Evolutionary conservation across 2,113 vertebrate species (phyloP).

Genomic region (Aptenodytes forsteri): DNA sequence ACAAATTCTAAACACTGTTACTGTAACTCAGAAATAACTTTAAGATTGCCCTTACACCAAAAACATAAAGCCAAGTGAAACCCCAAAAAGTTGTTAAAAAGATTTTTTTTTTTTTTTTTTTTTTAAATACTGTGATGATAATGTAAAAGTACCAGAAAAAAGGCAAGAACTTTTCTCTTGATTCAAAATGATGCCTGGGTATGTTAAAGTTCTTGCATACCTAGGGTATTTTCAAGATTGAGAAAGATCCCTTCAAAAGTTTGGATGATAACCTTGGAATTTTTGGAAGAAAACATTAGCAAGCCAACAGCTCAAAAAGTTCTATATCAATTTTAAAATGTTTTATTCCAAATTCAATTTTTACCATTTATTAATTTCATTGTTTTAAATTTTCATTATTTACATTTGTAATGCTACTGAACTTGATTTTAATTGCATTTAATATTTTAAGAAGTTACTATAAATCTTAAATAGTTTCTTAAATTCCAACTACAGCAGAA

Average conservation of each 20-base stretch:
- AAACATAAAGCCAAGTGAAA: neutral
- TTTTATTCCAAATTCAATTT: neutral
- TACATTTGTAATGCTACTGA: neutral
- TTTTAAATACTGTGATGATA: neutral
- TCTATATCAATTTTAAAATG: accelerated
- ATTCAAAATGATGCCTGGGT: neutral
- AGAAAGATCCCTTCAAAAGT: neutral
- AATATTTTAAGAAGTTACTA: neutral
- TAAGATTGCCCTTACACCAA: neutral
- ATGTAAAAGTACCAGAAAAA: neutral
- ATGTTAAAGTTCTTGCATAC: neutral
- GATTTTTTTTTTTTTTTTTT: neutral
- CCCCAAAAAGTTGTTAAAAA: neutral
- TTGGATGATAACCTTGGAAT: neutral
- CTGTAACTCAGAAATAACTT: neutral
- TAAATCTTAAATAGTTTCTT: neutral
- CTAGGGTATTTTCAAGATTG: neutral
- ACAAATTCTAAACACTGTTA: neutral
- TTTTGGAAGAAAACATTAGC: neutral
- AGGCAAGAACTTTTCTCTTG: neutral
- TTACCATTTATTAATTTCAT: neutral
- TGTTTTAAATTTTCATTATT: neutral
- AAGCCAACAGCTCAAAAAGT: neutral
- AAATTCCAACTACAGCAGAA: neutral
- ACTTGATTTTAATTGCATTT: neutral